Conservation (phyloP, 2,797 vertebrate genomes). For the Echeneis naucrates region DNA sequence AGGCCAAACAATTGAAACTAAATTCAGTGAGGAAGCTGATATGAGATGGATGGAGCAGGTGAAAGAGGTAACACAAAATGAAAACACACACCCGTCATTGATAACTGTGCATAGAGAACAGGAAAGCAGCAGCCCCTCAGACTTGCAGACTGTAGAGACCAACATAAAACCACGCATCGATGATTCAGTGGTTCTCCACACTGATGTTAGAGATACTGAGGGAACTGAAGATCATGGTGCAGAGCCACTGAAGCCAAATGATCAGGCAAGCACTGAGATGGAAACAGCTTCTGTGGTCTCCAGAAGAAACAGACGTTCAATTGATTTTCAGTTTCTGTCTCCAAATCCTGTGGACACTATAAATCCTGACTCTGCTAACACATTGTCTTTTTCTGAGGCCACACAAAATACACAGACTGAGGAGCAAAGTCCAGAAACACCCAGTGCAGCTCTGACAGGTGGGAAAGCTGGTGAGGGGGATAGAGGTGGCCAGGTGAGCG, state of each 20-base stretch:
- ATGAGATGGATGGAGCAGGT: constrained; percentile 18
- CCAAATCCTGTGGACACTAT: constrained; percentile 7
- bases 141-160: constrained; percentile 10
- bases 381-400: constrained; percentile 11
- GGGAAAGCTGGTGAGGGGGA: constrained; percentile 13
- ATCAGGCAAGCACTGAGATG: constrained; percentile 15
- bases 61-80: constrained; percentile 23
- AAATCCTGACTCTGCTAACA: neutral
- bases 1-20: constrained; percentile 12
- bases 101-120: neutral
- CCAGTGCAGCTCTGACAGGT: neutral
- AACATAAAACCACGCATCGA: neutral
- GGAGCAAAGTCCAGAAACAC: constrained; percentile 6
- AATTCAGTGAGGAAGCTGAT: constrained; percentile 1
- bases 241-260: constrained; percentile 15
- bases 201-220: constrained; percentile 23
- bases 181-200: neutral
- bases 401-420: constrained; percentile 14
- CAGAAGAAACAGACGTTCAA: constrained; percentile 4
- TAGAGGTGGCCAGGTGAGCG: neutral
- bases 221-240: constrained; percentile 3
- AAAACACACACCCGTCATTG: constrained; percentile 20
- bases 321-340: constrained; percentile 5
- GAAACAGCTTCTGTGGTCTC: neutral
- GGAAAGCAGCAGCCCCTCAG: constrained; percentile 3